Evolutionary conservation across 2,797 vertebrate genomes (phyloP), one percentile per base, ranked within the genome.

Genomic region (Rhinoraja longicauda): DNA sequence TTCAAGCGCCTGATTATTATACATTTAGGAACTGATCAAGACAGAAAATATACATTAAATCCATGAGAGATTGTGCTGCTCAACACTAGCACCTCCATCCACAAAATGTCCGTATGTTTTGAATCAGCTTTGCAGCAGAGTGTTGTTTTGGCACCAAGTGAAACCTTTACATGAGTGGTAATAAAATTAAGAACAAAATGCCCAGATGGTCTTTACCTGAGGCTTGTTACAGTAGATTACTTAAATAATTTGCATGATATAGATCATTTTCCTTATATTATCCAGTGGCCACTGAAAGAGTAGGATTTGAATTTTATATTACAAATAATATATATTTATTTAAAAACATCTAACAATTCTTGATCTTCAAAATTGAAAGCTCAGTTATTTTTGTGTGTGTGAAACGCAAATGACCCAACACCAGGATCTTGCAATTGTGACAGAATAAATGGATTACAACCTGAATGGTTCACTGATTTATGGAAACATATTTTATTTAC

Each of bases 401-500:
- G 81, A 39, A 72, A 53, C 45, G 6, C 45, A 32, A 75, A 93
- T 86, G 84, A 79, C 64, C 93, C 45, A 45, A 29, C 79, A 81
- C 93, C 57, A 57, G 45, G 82, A 93, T 57, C 64, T 72, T 81
- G 45, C 39, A 84, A 29, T 53, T 26, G 77, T 76, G 39, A 76
- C 53, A 77, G 75, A 79, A 64, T 78, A 81, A 93, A 67, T 81
- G 59, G 53, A 67, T 39, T 39, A 93, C 57, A 93, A 81, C 62
- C 62, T 67, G 32, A 62, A 93, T n/a, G 75, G 19, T 79, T 92
- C 73, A 90, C 73, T 93, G 32, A 91, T 76, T 90, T 77, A 76
- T 59, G 79, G 53, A 77, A 90, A 77, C 62, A 67, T 0, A 32
- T 93, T 90, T 90, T 93, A 93, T 93, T 92, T 79, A 93, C 93